phyloP scores from a whole-genome alignment of 2,797 vertebrate species.

The Antennarius maculatus region DNA sequence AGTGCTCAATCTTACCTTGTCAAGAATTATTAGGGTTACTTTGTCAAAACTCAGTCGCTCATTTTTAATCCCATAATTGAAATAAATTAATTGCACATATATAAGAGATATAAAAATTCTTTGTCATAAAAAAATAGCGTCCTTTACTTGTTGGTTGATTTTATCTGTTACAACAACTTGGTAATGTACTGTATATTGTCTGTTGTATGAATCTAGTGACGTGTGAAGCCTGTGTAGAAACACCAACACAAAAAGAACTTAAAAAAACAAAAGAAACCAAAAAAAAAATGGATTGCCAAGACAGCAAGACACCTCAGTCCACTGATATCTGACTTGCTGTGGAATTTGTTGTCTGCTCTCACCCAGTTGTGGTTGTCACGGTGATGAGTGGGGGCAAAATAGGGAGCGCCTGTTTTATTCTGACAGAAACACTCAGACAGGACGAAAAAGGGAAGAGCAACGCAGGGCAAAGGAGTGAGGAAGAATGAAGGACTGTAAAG shows the following conservation, averaged over 20 bases:
- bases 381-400: slow-evolving; percentile 65
- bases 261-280: neutral
- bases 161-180: no score
- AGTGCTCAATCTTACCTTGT: no score
- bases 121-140: no score
- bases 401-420: slow-evolving; percentile 42
- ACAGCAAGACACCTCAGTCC: slow-evolving; percentile 35
- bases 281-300: neutral
- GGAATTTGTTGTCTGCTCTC: slow-evolving; percentile 67
- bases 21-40: no score
- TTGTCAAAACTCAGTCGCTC: no score
- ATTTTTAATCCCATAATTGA: no score
- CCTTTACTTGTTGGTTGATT: no score
- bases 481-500: neutral
- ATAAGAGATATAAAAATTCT: no score
- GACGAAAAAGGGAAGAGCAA: slow-evolving; percentile 33
- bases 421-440: slow-evolving; percentile 43
- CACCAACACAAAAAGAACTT: neutral
- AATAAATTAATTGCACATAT: no score
- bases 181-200: no score
- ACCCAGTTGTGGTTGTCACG: slow-evolving; percentile 62
- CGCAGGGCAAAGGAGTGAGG: slow-evolving; percentile 7
- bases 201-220: no score
- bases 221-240: neutral
- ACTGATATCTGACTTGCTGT: slow-evolving; percentile 60